Percentiles rank a stretch among this genome's conserved stretches.
Conservation (phyloP, 2,888 invertebrate species). For the Taphrorychus bicolor region DNA sequence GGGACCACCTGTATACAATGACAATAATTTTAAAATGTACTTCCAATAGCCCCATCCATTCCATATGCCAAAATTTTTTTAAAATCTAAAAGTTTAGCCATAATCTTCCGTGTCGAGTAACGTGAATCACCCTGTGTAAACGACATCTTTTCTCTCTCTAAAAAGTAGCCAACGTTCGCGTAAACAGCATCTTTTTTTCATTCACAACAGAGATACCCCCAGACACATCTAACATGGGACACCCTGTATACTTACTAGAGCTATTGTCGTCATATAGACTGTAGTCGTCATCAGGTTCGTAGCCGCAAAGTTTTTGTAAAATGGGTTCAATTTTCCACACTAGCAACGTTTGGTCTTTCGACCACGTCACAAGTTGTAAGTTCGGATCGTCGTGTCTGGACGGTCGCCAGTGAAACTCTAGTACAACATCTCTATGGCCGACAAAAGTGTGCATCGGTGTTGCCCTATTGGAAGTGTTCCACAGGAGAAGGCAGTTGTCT, state of each 20-base stretch:
- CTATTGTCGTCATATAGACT: conserved; percentile 36
- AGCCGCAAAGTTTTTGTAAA: conserved; percentile 81
- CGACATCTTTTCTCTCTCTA: too few species aligned
- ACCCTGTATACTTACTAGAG: conserved; percentile 31
- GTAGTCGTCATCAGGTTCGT: conserved; percentile 65
- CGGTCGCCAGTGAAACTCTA: conserved; percentile 94
- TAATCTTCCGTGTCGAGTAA: too few species aligned
- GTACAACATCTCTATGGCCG: conserved; percentile 93
- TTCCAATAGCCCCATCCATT: too few species aligned
- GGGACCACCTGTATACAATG: too few species aligned
- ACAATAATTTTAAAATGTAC: too few species aligned
- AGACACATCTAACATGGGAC: too few species aligned
- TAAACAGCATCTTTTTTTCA: neutral
- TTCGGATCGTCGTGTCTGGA: conserved; percentile 66
- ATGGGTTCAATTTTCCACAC: conserved; percentile 90
- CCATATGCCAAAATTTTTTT: too few species aligned
- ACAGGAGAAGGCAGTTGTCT: conserved; percentile 81
- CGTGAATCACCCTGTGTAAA: too few species aligned
- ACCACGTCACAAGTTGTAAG: conserved; percentile 93
- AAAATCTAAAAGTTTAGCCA: too few species aligned
- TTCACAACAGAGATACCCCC: neutral
- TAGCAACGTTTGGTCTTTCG: conserved; percentile 89
- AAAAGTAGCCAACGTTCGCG: too few species aligned
- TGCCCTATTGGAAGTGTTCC: conserved; percentile 76
- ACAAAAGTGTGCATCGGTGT: conserved; percentile 88